Base-by-base conservation (phyloP, 1,140 invertebrate genomes). In the Coboldia fuscipes region DNA sequence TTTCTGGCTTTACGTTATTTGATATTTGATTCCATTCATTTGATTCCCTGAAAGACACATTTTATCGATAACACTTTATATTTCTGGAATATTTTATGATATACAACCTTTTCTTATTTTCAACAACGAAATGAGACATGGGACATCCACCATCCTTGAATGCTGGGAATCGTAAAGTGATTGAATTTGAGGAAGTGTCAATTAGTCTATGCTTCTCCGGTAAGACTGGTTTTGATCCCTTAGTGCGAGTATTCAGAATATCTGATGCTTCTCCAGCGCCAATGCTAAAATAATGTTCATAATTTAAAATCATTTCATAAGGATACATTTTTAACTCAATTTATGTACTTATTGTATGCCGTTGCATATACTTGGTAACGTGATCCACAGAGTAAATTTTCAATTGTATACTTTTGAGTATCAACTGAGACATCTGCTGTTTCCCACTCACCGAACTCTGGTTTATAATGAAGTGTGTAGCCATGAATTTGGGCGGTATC, bases 141-240 rank as follows among this genome's bases (percentile, higher is more conserved):
- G 86, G 83, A 56, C 92, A 97, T 20, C 88, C 88, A 37, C 85
- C 85, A 54, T 90, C 85, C 34, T 80, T 75, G 90, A 90, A 97
- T 34, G 85, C 75, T 45, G 75, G 81, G 29, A 97, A 65, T 47
- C 90, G 85, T 30, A 97, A 60, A 7, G 81, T 83, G 10, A 94
- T 83, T 39, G 78, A 88, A 37, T 85, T 89, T 3, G 81, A 81
- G 5, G 85, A 90, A 2, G 86, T 78, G 54, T 85, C 83, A 51
- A 92, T 82, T 52, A 92, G 86, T 47, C 78, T 70, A n/a, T 72
- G 66, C 18, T 81, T 83, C 48, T 81, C 77, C 0, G 86, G 84
- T 22, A 86, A 72, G n/a, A 81, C 75, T 9, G 86, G 86, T 58
- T 86, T 85, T 31, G 78, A 77, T 37, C 84, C 83, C 42, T 83